phyloP scores from a whole-genome alignment of 2,888 invertebrate genomes.

The Crematogaster levior region DNA sequence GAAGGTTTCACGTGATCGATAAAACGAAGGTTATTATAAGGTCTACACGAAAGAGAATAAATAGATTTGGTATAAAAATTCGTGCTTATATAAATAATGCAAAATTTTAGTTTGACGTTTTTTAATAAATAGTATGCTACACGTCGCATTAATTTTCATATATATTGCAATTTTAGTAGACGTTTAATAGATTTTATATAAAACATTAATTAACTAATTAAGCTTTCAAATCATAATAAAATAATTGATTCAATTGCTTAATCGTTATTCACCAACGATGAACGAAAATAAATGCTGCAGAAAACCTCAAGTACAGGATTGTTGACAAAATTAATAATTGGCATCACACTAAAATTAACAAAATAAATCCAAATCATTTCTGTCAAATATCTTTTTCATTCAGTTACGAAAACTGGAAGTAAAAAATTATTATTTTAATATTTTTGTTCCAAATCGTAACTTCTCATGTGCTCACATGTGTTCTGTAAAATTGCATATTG shows the following conservation, averaged over 20 bases:
- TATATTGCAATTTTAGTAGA: neutral
- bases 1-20: slow-evolving; percentile 27
- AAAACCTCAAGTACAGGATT: neutral
- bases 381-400: neutral
- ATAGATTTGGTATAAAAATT: neutral
- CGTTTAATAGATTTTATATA: neutral
- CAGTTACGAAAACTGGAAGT: neutral
- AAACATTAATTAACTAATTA: neutral
- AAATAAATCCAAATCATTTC: neutral
- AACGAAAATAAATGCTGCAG: neutral
- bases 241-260: neutral
- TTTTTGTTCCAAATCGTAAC: neutral
- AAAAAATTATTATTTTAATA: neutral
- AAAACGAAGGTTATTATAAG: neutral
- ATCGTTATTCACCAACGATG: neutral
- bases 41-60: neutral
- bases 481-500: neutral
- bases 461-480: neutral
- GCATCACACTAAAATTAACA: neutral
- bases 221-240: neutral
- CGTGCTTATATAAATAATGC: neutral
- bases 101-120: neutral
- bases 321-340: neutral
- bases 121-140: neutral
- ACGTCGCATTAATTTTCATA: neutral